Base-by-base conservation (phyloP, 2,888 invertebrate species). In the Gandaritis pyraliata region DNA sequence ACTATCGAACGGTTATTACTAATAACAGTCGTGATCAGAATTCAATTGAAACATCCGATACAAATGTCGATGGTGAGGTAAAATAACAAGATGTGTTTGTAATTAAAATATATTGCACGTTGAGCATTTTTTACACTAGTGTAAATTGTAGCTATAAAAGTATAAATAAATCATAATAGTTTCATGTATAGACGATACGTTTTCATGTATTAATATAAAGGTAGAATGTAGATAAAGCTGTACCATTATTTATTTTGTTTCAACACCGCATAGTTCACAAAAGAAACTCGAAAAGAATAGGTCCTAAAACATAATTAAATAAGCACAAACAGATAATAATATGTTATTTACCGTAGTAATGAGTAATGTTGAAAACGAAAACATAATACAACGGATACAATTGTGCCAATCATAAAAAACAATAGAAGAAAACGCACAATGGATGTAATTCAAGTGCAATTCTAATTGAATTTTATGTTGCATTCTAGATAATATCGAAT, bases 11-110 rank as follows among this genome's bases (percentile, higher is more conserved):
- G 48, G 36, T 41, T 54, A 66, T 64, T 73, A 71, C 65, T 61
- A 48, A 46, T 64, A 46, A 41, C 47, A 69, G 49, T 75, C 77
- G 79, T 78, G 78, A 74, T 66, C 61, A 46, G 29, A 48, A 58
- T 41, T 65, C 65, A 66, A 71, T 71, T 68, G 65, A 65, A 70
- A 70, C 70, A 66, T 71, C 61, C 61, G 55, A 58, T 66, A 65
- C 66, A 67, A 70, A 70, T 68, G 64, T 47, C 50, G 51, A 58
- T 58, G 43, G 18, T 43, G 52, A 52, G 15, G 30, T 30, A 71
- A 69, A 15, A 33, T 62, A 57, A 67, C 58, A 59, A 57, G 16
- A 38, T 50, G 47, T 11, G 16, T 16, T 2, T 38, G 2, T 38
- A 61, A 51, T 57, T 52, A 49, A 49, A 49, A 15, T 4, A 13